phyloP scores from a whole-genome alignment of 64 coral and sea anemone species.

The Actinia equina region DNA sequence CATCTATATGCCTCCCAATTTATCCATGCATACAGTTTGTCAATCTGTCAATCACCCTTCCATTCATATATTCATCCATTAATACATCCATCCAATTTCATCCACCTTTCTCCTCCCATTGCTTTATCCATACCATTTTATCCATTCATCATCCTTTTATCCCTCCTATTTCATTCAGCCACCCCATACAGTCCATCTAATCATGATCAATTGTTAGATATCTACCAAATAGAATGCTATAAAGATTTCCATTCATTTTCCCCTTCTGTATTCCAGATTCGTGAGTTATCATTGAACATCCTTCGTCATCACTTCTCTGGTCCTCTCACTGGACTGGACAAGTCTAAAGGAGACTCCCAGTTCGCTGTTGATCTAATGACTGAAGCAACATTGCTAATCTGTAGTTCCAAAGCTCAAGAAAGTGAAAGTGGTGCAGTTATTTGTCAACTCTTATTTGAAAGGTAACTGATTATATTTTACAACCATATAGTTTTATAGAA shows the following conservation, averaged over 20 bases:
- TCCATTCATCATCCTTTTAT: not conserved
- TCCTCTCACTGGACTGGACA: not conserved
- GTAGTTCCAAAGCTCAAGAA: conserved; percentile 3
- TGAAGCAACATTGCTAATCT: not conserved
- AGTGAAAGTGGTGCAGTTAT: conserved; percentile 15
- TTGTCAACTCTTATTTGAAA: conserved; percentile 14
- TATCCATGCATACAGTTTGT: not conserved
- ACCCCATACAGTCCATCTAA: not conserved
- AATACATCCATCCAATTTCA: no score
- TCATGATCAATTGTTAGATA: no score
- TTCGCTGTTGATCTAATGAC: conserved; percentile 1
- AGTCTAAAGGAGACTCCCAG: not conserved
- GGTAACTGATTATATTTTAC: not conserved
- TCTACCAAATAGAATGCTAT: not conserved
- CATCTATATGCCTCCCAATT: no score
- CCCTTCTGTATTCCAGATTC: conserved; percentile 9
- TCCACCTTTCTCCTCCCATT: not conserved
- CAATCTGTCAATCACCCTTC: not conserved
- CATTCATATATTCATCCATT: no score
- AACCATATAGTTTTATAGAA: not conserved
- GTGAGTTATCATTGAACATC: not conserved
- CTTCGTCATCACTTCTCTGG: not conserved
- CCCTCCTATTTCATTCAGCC: not conserved
- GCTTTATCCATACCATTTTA: no score
- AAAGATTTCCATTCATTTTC: not conserved